phyloP scores from a whole-genome alignment of 2,888 invertebrate genomes.

The Coleophora flavipennella region DNA sequence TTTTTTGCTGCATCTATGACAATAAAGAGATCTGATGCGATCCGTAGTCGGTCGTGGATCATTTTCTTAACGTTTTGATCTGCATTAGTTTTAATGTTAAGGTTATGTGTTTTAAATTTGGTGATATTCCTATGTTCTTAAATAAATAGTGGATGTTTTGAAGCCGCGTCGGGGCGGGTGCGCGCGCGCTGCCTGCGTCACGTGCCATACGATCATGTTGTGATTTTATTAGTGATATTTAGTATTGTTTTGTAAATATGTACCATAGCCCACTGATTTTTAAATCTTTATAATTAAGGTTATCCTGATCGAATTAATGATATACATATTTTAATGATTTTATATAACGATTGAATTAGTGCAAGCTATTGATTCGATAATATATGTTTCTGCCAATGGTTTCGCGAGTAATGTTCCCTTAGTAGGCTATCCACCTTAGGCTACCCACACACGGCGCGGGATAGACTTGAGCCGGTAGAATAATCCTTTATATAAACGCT shows the following conservation, averaged over 20 bases:
- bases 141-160: conserved; percentile 44
- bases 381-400: background rate
- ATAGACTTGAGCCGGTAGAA: too few species aligned
- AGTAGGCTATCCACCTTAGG: too few species aligned
- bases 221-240: conserved; percentile 72
- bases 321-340: conserved; percentile 30
- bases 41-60: conserved; percentile 32
- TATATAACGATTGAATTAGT: conserved; percentile 33
- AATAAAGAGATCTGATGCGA: conserved; percentile 74
- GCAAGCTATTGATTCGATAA: conserved; percentile 22
- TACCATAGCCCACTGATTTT: conserved; percentile 58
- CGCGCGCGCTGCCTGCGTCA: conserved; percentile 47
- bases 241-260: conserved; percentile 71
- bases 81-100: conserved; percentile 48
- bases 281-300: conserved; percentile 49
- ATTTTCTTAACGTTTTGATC: conserved; percentile 51
- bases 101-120: conserved; percentile 48
- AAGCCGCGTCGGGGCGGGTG: conserved; percentile 49
- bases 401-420: background rate
- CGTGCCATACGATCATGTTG: conserved; percentile 71
- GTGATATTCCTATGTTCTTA: conserved; percentile 55
- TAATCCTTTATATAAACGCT: too few species aligned
- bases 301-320: conserved; percentile 29
- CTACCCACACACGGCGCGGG: too few species aligned
- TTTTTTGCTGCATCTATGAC: conserved; percentile 71